Conservation (phyloP, 2,113 vertebrate species). For the Notothenia rossii region DNA sequence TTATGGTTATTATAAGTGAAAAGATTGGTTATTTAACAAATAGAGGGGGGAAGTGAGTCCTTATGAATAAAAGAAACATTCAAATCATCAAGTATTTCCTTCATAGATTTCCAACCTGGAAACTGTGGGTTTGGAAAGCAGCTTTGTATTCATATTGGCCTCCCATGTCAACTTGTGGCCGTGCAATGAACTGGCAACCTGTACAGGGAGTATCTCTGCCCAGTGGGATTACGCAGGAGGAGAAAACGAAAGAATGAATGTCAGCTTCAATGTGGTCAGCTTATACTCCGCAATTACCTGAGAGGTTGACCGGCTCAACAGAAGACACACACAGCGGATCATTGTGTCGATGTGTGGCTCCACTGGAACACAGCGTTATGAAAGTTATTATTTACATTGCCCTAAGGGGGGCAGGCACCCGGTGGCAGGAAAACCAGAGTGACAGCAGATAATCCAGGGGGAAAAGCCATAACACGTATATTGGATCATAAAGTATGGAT, state of each 20-base stretch:
- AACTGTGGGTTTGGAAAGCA: conserved; percentile 46
- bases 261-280: conserved; percentile 51
- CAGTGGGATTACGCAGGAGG: conserved; percentile 40
- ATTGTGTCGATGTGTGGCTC: conserved; percentile 29
- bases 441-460: conserved; percentile 52
- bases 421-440: conserved; percentile 42
- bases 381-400: conserved; percentile 38
- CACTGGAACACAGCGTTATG: conserved; percentile 20
- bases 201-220: neutral
- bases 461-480: conserved; percentile 55
- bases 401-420: conserved; percentile 27
- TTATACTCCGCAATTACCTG: conserved; percentile 42
- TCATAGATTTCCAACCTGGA: conserved; percentile 28
- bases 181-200: conserved; percentile 9
- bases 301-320: conserved; percentile 19
- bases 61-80: conserved; percentile 35
- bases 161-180: conserved; percentile 16
- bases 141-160: neutral
- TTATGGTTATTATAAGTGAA: conserved; percentile 36
- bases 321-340: conserved; percentile 19
- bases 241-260: conserved; percentile 50
- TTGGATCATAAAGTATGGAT: conserved; percentile 61
- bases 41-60: neutral
- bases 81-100: conserved; percentile 43
- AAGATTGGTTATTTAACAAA: conserved; percentile 41